phyloP scores from a whole-genome alignment of 30 jellyfish, hydroid and myxozoan genomes.

The Catostylus mosaicus region DNA sequence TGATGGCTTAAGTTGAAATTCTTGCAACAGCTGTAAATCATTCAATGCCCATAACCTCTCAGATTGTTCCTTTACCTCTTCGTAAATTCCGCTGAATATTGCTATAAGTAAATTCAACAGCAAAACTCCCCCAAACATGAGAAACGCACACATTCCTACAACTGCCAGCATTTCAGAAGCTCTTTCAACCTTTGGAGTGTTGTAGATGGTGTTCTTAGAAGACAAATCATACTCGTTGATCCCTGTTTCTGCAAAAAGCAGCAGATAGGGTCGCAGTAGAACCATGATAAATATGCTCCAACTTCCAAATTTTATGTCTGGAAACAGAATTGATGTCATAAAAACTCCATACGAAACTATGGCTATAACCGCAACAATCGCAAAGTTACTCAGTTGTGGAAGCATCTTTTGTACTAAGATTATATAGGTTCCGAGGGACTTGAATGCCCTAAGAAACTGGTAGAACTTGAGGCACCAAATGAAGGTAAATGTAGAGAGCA shows the following conservation, averaged over 20 bases:
- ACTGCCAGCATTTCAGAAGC: too few species aligned
- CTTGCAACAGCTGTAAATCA: too few species aligned
- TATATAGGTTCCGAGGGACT: conserved; percentile 1
- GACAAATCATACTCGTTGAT: not conserved
- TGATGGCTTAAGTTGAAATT: too few species aligned
- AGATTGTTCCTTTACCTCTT: too few species aligned
- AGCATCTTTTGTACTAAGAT: conserved; percentile 17
- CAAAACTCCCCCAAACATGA: too few species aligned
- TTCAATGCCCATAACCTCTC: too few species aligned
- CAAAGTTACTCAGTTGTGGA: not conserved
- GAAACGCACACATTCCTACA: too few species aligned
- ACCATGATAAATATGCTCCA: not conserved
- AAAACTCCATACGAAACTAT: conserved; percentile 10
- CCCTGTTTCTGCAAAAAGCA: conserved; percentile 6
- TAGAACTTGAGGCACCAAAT: conserved; percentile 19
- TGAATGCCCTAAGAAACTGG: conserved; percentile 15
- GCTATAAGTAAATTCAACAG: too few species aligned
- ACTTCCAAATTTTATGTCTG: not conserved
- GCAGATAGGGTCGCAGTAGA: conserved; percentile 10
- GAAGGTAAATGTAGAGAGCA: conserved; percentile 2
- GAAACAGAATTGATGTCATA: conserved; percentile 1
- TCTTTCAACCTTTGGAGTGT: too few species aligned
- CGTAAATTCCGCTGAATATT: too few species aligned
- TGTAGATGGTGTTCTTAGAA: too few species aligned
- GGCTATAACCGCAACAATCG: not conserved